Base-by-base conservation (phyloP, 2,797 vertebrate genomes). In the Enteromius anoplus region DNA sequence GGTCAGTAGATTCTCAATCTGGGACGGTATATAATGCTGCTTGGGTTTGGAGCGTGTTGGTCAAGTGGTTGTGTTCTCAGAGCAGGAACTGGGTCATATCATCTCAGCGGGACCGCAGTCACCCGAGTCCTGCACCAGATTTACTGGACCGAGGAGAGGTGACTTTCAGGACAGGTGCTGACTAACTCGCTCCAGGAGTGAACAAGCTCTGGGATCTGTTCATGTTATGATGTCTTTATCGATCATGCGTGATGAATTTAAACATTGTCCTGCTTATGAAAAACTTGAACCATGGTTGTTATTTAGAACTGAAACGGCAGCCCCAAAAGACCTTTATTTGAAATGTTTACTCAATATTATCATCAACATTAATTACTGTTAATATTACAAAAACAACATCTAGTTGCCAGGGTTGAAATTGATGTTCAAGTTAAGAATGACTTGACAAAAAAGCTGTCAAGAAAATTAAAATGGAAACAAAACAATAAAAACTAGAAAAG, bases 41-140 rank as follows among this genome's bases (percentile, higher is more conserved):
- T 69, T 29, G 19, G 65, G 19, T 14, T 69, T 29, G 4, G 37
- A 32, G 40, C 17, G 71, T 75, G 45, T 53, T 42, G n/a, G 60
- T 75, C 80, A 75, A 81, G 69, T 3, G 32, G n/a, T 69, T 69
- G 72, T 77, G 55, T 80, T 62, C 64, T 62, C 60, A 72, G 72
- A 73, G 68, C 73, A 81, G 78, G 55, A 87, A 77, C 15, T 85
- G 66, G 86, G 86, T 55, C 81, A 51, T 37, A 26, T n/a, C 66
- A 26, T 85, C 84, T 85, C 86, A 53, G 66, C 29, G 81, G 86
- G 40, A 60, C 65, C 55, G 62, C 37, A 85, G 83, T 71, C 71
- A 64, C 80, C 58, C 12, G 86, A 83, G 80, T 68, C 65, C 32
- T 83, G 81, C 72, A 78, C 86, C 84, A 87, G 78, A 80, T 87